Base-by-base conservation (phyloP, 1,140 invertebrate species). In the Bombyx mandarina region DNA sequence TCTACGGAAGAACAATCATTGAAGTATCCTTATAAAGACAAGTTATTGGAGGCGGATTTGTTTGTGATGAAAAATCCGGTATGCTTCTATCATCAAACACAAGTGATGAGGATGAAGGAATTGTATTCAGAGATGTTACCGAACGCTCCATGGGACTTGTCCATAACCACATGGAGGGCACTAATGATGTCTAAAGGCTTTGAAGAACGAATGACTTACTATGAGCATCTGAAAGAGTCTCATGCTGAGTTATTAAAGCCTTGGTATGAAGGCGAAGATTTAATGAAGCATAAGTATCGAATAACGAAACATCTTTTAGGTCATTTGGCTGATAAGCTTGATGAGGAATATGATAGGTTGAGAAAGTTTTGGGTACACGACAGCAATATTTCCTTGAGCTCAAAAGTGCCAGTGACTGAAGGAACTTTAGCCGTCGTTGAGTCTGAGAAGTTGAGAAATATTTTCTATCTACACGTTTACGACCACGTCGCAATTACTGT, bases 31-130 rank as follows among this genome's bases (percentile, higher is more conserved):
- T 87, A 87, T 52, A 76, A 79, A 54, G 63, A 83, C 45, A 52
- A 71, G 7, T 72, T 85, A 53, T 54, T 84, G 44, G 82, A 87
- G 62, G 63, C 66, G 43, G 79, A 85, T 65, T 60, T 87, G 18
- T 87, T 85, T 69, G 47, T 76, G 22, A 69, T 83, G 73, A 84
- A 80, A 59, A 87, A 87, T 65, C 82, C 81, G 0, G 70, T 82
- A 43, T 84, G 77, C 54, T 87, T 69, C 49, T 87, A 87, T 60
- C 81, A 87, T 56, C 81, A 87, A 61, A 79, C 79, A 6, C 78
- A 84, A 63, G 77, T 87, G 10, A 43, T 54, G 22, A 77, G 76
- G 62, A 68, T 87, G 67, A 82, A 72, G 54, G 69, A 80, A 9
- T 8, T 66, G 5, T 87, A 75, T 53, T 56, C 49, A n/a, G 76